These are phyloP conservation scores for Urocynchramus pylzowi DNA, from an alignment of 2,113 vertebrate species.

Conservation along the genomic window DNA sequence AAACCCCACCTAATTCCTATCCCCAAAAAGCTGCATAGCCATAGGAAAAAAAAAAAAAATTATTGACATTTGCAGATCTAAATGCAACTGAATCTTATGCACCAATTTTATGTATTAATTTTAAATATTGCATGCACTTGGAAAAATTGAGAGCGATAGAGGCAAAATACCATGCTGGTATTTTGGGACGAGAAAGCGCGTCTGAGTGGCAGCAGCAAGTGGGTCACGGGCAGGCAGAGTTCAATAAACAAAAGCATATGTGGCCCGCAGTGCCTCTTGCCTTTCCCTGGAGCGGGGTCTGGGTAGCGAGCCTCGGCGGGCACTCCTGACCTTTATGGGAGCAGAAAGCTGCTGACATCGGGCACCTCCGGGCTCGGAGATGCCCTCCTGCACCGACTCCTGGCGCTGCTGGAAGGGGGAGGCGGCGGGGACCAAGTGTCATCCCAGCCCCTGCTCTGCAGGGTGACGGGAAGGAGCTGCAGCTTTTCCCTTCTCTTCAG, in stretches of 20 bases:
- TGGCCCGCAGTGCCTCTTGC: constrained; percentile 31
- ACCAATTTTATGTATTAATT: background rate
- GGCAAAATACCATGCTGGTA: background rate
- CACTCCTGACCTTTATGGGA: constrained; percentile 26
- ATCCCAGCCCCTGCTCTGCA: background rate
- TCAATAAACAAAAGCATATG: constrained; percentile 51
- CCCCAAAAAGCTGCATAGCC: background rate
- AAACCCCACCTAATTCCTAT: background rate
- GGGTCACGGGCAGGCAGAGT: constrained; percentile 36
- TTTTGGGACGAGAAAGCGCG: background rate
- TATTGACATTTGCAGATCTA: background rate
- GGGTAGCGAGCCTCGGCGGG: background rate
- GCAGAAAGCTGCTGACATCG: constrained; percentile 1
- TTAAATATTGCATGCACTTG: background rate
- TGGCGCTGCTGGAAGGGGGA: background rate
- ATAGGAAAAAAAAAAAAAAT: background rate
- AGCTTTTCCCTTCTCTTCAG: background rate
- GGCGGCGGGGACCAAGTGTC: background rate
- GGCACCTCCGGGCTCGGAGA: background rate
- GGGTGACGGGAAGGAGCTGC: background rate
- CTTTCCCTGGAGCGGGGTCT: constrained; percentile 26
- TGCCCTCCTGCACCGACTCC: background rate
- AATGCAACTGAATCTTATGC: background rate
- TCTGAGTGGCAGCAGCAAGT: constrained; percentile 23
- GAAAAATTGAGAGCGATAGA: background rate